Evolutionary conservation across 2,797 vertebrate genomes (phyloP).

Genomic region (Amniataba percoides): DNA sequence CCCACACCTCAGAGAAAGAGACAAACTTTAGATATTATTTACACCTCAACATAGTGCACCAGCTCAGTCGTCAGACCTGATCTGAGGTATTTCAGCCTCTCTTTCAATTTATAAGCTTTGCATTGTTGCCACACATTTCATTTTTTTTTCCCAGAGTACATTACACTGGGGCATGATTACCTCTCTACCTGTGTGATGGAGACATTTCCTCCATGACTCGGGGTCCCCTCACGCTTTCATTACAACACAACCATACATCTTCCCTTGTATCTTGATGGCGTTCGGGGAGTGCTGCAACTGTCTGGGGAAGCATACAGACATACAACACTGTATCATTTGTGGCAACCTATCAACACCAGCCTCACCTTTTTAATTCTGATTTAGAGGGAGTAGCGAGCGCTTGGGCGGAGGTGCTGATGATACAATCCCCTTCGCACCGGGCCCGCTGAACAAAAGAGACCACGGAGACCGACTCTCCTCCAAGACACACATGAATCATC

Average conservation of each 20-base stretch:
- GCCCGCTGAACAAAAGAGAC: conserved; percentile 80
- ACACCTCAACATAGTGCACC: not conserved
- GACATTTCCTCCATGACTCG: conserved; percentile 79
- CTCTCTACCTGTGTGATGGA: conserved; percentile 79
- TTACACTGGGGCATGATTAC: conserved; percentile 78
- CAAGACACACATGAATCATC: conserved; percentile 81
- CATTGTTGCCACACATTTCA: conserved; percentile 71
- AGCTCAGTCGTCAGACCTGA: conserved; percentile 44
- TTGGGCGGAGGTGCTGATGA: conserved; percentile 72
- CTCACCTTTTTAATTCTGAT: conserved; percentile 85
- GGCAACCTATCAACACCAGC: conserved; percentile 82
- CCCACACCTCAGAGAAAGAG: conserved; percentile 13
- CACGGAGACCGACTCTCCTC: conserved; percentile 71
- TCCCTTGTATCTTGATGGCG: conserved; percentile 71
- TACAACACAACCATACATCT: conserved; percentile 84
- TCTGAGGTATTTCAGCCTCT: conserved; percentile 46
- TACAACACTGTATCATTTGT: conserved; percentile 84
- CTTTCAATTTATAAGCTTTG: conserved; percentile 67
- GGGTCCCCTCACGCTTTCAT: conserved; percentile 83
- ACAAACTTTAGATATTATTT: conserved; percentile 27
- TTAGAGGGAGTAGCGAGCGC: conserved; percentile 71
- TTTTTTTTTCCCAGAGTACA: conserved; percentile 58
- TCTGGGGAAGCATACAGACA: conserved; percentile 77
- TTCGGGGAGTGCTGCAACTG: conserved; percentile 66
- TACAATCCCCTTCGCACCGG: conserved; percentile 65